Percentiles rank a stretch among this genome's conserved stretches.
Conservation (phyloP, 2,113 vertebrate genomes). For the Thamnophis sirtalis region DNA sequence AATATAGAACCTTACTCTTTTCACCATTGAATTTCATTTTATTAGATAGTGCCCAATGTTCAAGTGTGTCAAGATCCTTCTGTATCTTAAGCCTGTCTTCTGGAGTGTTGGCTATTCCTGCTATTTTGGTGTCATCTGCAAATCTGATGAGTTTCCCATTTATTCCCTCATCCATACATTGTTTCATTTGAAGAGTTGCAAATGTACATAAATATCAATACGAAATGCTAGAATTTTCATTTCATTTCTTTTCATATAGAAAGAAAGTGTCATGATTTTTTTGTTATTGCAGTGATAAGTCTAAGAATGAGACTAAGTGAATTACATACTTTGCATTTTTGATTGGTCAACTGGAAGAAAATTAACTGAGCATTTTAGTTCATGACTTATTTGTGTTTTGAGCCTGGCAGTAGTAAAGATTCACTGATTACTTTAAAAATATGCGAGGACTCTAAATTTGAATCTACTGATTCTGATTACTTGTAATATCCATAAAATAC, state of each 20-base stretch:
- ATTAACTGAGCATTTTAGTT: background rate
- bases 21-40: no score
- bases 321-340: background rate
- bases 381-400: background rate
- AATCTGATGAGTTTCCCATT: no score
- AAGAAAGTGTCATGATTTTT: background rate
- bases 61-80: no score
- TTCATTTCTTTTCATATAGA: background rate
- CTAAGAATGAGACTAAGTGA: background rate
- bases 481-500: background rate
- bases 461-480: background rate
- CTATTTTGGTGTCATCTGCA: no score
- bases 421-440: background rate
- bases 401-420: background rate
- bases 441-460: background rate
- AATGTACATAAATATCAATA: background rate
- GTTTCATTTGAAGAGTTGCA: background rate
- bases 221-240: background rate
- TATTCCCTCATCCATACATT: no score
- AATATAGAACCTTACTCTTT: no score
- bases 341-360: background rate
- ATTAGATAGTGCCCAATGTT: no score
- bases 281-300: background rate
- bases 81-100: no score
- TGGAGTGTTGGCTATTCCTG: no score